These are phyloP conservation scores for Acronicta leporina DNA, from an alignment of 2,888 invertebrate species.

Conservation along the genomic window DNA sequence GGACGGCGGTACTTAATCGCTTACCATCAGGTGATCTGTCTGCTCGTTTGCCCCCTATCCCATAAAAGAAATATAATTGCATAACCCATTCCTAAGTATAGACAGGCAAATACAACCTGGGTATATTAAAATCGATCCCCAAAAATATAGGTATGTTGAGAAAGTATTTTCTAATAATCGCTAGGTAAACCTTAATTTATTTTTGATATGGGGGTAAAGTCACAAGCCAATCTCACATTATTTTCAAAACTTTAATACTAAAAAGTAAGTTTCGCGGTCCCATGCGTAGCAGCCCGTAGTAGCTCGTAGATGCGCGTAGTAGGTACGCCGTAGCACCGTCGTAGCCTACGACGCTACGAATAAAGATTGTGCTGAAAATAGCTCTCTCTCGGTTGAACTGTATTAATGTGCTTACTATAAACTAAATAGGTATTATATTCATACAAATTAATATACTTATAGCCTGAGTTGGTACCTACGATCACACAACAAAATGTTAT, in stretches of 20 bases:
- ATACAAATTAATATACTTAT: background rate
- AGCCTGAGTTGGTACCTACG: too few relatives aligned
- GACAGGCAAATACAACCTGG: too few relatives aligned
- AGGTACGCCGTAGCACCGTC: slow-evolving; percentile 38
- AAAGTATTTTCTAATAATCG: too few relatives aligned
- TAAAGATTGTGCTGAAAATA: background rate
- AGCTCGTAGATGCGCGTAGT: slow-evolving; percentile 42
- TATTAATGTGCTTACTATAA: background rate
- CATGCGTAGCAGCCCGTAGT: slow-evolving; percentile 40
- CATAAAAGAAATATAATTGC: too few relatives aligned
- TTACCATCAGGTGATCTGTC: too few relatives aligned
- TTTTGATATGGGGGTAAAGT: background rate
- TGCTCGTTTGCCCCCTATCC: too few relatives aligned
- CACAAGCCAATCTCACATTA: too few relatives aligned
- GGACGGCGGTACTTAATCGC: too few relatives aligned
- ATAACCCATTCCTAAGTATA: too few relatives aligned
- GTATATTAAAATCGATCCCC: too few relatives aligned
- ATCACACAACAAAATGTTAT: background rate
- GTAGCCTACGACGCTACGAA: slow-evolving; percentile 30
- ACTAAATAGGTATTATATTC: background rate
- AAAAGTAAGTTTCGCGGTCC: background rate
- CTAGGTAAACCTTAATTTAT: background rate
- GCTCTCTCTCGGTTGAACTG: background rate
- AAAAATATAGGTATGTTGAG: too few relatives aligned
- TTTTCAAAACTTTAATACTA: background rate